Conservation (phyloP, 2,113 vertebrate genomes). For the Gila orcuttii region DNA sequence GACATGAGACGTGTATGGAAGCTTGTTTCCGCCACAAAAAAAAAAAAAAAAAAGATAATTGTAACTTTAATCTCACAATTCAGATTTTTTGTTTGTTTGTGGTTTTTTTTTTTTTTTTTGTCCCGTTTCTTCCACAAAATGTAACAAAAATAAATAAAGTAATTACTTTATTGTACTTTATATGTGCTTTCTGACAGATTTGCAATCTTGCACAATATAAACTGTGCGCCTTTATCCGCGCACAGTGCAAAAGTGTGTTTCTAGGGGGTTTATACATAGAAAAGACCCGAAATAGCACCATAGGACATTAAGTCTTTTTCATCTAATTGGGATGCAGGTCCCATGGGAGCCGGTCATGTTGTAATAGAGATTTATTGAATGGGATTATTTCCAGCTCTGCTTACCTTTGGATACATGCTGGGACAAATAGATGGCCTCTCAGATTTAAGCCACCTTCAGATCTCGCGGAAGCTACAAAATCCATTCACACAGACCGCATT, state of each 20-base stretch:
- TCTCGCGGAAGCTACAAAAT: constrained; percentile 1
- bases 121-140: too few relatives aligned
- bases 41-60: too few relatives aligned
- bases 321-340: constrained; percentile 53
- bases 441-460: background rate
- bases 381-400: constrained; percentile 49
- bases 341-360: constrained; percentile 21
- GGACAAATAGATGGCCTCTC: constrained; percentile 26
- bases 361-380: constrained; percentile 47
- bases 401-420: constrained; percentile 36
- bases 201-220: background rate
- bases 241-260: background rate
- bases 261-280: background rate
- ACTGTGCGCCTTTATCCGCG: background rate
- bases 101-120: too few relatives aligned
- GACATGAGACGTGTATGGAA: background rate
- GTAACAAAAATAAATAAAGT: too few relatives aligned
- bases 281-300: constrained; percentile 20
- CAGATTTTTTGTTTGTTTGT: too few relatives aligned
- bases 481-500: background rate
- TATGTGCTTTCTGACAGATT: constrained; percentile 1
- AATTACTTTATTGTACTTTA: too few relatives aligned
- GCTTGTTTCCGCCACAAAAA: background rate
- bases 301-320: constrained; percentile 38
- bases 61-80: background rate